phyloP scores from a whole-genome alignment of 2,888 invertebrate genomes.

The Sarcophaga variegata region DNA sequence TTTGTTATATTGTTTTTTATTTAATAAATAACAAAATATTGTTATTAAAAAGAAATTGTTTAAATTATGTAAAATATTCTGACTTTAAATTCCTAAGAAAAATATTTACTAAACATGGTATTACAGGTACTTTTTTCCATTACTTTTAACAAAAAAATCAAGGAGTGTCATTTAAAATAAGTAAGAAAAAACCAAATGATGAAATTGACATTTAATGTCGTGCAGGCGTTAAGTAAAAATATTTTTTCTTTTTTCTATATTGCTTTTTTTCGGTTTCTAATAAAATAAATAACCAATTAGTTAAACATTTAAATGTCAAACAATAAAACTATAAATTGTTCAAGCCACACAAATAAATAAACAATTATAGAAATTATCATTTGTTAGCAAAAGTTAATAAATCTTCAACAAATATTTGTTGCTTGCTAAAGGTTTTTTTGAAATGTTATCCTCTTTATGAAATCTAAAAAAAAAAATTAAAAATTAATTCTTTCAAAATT shows the following conservation, averaged over 20 bases:
- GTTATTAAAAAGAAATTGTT: neutral
- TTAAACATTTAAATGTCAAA: constrained; percentile 61
- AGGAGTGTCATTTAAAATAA: constrained; percentile 46
- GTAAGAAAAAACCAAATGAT: constrained; percentile 38
- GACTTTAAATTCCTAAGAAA: constrained; percentile 1
- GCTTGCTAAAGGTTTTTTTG: neutral
- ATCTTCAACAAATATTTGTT: neutral
- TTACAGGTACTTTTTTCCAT: neutral
- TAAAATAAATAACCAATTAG: constrained; percentile 57
- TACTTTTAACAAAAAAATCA: constrained; percentile 27
- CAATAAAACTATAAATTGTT: constrained; percentile 33
- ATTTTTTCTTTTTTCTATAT: constrained; percentile 1
- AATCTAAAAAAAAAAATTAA: neutral
- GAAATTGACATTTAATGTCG: constrained; percentile 68
- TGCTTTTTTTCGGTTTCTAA: neutral
- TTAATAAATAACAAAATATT: constrained; percentile 15
- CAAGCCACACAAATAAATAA: neutral
- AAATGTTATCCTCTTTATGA: constrained; percentile 30
- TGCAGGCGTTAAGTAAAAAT: constrained; percentile 52
- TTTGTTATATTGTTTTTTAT: constrained; percentile 21
- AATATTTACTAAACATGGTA: no score
- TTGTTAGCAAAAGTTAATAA: neutral
- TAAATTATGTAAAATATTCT: neutral
- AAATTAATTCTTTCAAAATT: neutral
- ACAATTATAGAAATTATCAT: neutral